Evolutionary conservation across 2,888 invertebrate species (phyloP), one percentile per base, ranked within the genome.

Genomic region (Yponomeuta sedellus): DNA sequence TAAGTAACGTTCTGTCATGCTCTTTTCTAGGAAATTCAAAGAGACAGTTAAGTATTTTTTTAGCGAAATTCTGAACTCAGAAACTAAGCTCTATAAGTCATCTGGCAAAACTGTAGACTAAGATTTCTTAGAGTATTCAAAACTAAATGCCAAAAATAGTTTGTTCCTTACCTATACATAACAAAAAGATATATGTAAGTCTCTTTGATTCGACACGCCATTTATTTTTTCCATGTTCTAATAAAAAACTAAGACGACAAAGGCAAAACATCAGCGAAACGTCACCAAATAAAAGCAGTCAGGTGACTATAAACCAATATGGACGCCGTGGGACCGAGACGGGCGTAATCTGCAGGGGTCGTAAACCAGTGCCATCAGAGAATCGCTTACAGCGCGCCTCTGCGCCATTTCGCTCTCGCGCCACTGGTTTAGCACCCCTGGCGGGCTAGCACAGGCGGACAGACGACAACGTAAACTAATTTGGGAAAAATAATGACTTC

Each of bases 291-390:
- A 59, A 52, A 52, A 59, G 59, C 64, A 19, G 20, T 22, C 64
- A 66, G 66, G 66, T 66, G 66, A 66, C 66, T 61, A 66, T 66
- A 66, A 65, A 66, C 28, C 44, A 25, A 61, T 11, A 66, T 66
- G 66, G 61, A 57, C 58, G 44, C 28, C 61, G n/a, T 12, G 65
- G 65, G 61, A 66, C 25, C 44, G 61, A 44, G 25, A 44, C 61
- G 61, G 52, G 19, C n/a, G 66, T 63, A 56, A 62, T 57, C 56
- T 65, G 8, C 62, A 16, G 34, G 62, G 63, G 59, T 39, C 39
- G 39, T 65, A 65, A 65, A 65, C 19, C 58, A 40, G 34, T 11
- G 58, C 58, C 65, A 65, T 64, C 64, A 64, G 52, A 28, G 56
- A 52, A 56, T 22, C 64, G 64, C 64, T 64, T 64, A 64, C 64